phyloP scores from a whole-genome alignment of 2,797 vertebrate genomes.

The Eupleurogrammus muticus region DNA sequence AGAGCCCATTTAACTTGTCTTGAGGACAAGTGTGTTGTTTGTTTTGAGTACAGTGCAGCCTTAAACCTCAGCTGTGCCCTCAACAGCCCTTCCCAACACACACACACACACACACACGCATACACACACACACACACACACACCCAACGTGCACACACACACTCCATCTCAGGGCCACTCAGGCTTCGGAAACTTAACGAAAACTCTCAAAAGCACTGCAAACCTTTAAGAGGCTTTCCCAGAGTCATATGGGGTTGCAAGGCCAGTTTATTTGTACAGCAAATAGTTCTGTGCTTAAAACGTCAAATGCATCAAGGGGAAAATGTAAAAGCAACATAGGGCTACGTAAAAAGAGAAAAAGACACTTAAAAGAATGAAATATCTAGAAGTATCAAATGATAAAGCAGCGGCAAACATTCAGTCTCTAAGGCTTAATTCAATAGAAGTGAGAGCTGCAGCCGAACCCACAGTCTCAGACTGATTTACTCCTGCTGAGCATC shows the following conservation, averaged over 20 bases:
- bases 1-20: constrained; percentile 34
- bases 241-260: constrained; percentile 13
- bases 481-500: constrained; percentile 31
- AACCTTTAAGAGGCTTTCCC: constrained; percentile 31
- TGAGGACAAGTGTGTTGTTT: constrained; percentile 53
- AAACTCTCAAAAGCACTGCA: constrained; percentile 42
- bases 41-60: constrained; percentile 58
- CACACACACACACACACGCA: no score
- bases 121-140: not conserved
- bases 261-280: no score
- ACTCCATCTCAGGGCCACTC: constrained; percentile 52
- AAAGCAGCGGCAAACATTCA: no score
- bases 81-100: constrained; percentile 39
- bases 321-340: no score
- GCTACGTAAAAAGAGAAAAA: no score
- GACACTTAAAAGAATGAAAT: no score
- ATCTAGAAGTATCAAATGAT: no score
- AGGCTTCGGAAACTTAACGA: constrained; percentile 9
- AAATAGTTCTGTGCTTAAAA: no score
- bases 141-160: constrained; percentile 14
- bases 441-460: no score
- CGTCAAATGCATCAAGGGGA: no score
- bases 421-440: no score
- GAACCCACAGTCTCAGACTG: not conserved
- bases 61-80: constrained; percentile 63